Evolutionary conservation across 2,888 invertebrate species (phyloP).

Genomic region (Drosophila villosipedis): DNA sequence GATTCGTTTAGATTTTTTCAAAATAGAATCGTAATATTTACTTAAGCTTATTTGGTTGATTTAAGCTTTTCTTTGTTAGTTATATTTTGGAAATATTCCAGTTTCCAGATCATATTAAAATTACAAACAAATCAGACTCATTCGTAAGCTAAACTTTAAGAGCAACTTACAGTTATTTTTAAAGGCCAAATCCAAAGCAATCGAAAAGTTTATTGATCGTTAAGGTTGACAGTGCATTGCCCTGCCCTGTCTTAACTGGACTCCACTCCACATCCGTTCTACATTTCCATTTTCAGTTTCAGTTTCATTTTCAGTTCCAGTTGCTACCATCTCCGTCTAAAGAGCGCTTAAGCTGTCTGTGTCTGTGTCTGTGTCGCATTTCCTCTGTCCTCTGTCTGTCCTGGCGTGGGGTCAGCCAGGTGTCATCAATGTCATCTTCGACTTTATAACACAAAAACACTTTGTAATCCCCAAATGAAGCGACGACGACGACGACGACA

Average conservation of each 20-base stretch:
- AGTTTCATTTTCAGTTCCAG: conserved; percentile 28
- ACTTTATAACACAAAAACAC: conserved; percentile 82
- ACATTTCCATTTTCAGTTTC: conserved; percentile 27
- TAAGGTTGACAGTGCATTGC: conserved; percentile 40
- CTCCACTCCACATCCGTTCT: conserved; percentile 13
- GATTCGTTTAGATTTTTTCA: not conserved
- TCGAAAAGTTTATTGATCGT: conserved; percentile 32
- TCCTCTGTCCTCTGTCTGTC: not conserved
- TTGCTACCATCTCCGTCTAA: conserved; percentile 34
- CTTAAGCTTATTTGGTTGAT: not conserved
- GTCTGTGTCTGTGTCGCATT: conserved; percentile 21
- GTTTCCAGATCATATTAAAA: not conserved
- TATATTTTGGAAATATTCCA: not conserved
- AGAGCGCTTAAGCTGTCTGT: conserved; percentile 78
- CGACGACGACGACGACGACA: conserved; percentile 52
- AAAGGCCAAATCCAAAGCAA: conserved; percentile 7
- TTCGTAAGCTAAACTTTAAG: not conserved
- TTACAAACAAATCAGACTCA: not conserved
- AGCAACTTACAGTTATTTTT: not conserved
- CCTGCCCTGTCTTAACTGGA: conserved; percentile 33
- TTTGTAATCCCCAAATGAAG: conserved; percentile 82
- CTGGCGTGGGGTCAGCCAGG: conserved; percentile 71
- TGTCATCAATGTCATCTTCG: conserved; percentile 81
- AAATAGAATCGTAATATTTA: not conserved
- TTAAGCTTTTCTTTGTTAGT: not conserved